A percentile compares a stretch with the other conserved stretches of the same genome.
Conservation (phyloP, 2,888 invertebrate genomes). For the Leptinotarsa haldemani region DNA sequence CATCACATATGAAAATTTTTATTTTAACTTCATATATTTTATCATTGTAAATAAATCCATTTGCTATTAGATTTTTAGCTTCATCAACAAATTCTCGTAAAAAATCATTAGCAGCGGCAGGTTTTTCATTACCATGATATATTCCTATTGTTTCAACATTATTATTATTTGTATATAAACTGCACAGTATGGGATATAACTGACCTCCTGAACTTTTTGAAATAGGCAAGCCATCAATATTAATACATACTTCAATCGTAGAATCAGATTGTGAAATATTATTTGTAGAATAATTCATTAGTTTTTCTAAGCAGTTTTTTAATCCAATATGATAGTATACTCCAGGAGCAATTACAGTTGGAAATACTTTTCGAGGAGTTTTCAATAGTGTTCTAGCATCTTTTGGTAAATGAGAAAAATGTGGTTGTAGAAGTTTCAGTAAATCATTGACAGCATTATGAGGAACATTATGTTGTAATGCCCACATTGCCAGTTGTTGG, state of each 20-base stretch:
- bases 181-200: no score
- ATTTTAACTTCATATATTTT: no score
- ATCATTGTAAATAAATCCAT: no score
- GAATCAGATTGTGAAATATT: conserved; percentile 5
- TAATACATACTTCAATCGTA: conserved; percentile 6
- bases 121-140: no score
- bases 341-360: conserved; percentile 18
- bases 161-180: no score
- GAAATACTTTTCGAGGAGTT: conserved; percentile 21
- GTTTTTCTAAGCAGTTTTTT: conserved; percentile 20
- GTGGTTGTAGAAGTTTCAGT: conserved; percentile 24
- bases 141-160: no score
- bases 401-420: conserved; percentile 13
- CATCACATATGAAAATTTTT: no score
- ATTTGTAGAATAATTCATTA: conserved; percentile 6
- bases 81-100: no score
- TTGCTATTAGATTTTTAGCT: no score
- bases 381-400: conserved; percentile 26
- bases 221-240: conserved; percentile 18
- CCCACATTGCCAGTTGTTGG: conserved; percentile 11
- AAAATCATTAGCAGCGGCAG: no score
- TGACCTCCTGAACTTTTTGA: not conserved
- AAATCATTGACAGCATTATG: conserved; percentile 29
- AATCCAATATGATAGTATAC: conserved; percentile 15
- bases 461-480: conserved; percentile 20